Evolutionary conservation across 1,140 invertebrate species (phyloP), one percentile per base, ranked within the genome.

Genomic region (Neotoxoptera formosana): DNA sequence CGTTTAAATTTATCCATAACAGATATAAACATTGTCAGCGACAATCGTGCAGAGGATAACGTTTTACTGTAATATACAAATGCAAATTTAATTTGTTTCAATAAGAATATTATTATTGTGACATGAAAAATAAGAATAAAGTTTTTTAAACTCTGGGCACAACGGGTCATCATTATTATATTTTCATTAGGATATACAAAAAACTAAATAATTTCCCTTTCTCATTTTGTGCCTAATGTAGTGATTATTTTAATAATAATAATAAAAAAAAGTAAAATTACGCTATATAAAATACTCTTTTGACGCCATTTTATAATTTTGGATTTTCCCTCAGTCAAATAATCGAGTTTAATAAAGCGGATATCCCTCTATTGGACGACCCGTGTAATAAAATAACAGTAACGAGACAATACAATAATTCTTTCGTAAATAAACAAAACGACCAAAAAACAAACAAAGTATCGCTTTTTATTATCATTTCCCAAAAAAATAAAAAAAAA

Each of bases 11-110:
- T 67, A 47, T 90, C 23, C 89, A 21, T 90, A 41, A 67, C 14
- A 60, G 56, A 90, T 41, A 56, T 45, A 90, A 90, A 56, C 34
- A 56, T 89, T 53, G 48, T 56, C 48, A 41, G 34, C 3, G 23
- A 89, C 48, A 89, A 56, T 89, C n/a, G 7, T n/a, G 21, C 21
- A 48, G 30, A 87, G 7, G 8, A 56, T 56, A 89, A 53, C 51
- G 17, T 53, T 30, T 89, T 56, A 30, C 11, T 67, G 89, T 34
- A 76, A 17, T 76, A 76, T 34, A 76, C 4, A 60, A 45, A 90
- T 90, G 89, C 45, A 90, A 90, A 90, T 45, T 60, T 90, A 90
- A 90, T 90, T 67, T 90, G 56, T 90, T n/a, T 47, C 14, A n/a
- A 89, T 56, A 56, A 89, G 87, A 90, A 45, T 90, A 90, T 90